These are phyloP conservation scores for Prolemur simus DNA, from an alignment of 2,113 vertebrate species.

Conservation along the genomic window DNA sequence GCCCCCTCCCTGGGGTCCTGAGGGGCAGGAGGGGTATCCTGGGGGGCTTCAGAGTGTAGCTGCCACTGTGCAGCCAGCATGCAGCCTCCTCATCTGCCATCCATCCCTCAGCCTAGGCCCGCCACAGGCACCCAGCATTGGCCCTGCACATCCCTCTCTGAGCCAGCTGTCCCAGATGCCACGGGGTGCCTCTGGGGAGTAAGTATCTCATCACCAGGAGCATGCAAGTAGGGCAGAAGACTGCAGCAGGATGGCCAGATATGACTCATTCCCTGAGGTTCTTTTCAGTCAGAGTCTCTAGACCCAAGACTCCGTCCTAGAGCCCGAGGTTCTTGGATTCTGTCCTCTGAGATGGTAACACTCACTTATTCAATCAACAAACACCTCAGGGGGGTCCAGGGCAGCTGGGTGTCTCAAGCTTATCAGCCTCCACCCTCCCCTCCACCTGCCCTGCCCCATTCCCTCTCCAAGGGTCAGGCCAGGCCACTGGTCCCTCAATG, in stretches of 20 bases:
- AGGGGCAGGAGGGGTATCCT: neutral
- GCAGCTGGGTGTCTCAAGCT: neutral
- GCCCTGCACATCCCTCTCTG: neutral
- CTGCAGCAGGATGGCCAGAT: neutral
- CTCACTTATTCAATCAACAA: neutral
- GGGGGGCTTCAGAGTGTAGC: neutral
- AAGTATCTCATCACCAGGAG: neutral
- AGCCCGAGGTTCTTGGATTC: neutral
- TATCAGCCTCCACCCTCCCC: neutral
- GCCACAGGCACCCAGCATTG: neutral
- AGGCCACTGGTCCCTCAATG: neutral
- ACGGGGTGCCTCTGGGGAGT: neutral
- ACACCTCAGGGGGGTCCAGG: neutral
- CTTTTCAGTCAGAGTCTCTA: neutral
- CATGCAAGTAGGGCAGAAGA: neutral
- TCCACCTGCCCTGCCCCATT: neutral
- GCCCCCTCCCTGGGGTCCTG: neutral
- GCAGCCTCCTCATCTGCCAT: too few species aligned
- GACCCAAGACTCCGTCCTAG: neutral
- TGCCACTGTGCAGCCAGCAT: too few species aligned
- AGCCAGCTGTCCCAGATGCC: fast-evolving
- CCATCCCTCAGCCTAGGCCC: neutral
- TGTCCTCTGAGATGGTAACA: neutral
- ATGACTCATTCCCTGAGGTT: neutral
- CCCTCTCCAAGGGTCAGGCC: neutral